Conservation (phyloP, 2,888 invertebrate species). For the Tupiocoris notatus region DNA sequence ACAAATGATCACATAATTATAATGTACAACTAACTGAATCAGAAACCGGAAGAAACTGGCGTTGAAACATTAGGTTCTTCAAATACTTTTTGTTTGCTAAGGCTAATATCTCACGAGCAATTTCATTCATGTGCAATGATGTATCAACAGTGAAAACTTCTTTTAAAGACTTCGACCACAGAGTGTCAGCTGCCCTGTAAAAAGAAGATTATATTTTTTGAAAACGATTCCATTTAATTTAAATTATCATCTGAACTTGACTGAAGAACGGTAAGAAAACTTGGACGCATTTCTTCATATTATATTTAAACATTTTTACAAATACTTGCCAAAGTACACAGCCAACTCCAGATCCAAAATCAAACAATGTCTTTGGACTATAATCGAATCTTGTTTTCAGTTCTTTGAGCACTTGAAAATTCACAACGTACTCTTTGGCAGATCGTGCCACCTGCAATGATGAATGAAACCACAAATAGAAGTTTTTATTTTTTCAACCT, state of each 20-base stretch:
- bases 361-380: slow-evolving; percentile 74
- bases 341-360: slow-evolving; percentile 90
- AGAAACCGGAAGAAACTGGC: slow-evolving; percentile 77
- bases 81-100: neutral
- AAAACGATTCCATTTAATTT: too few relatives aligned
- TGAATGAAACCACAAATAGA: too few relatives aligned
- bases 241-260: too few relatives aligned
- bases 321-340: slow-evolving; percentile 70
- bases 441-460: slow-evolving; percentile 63
- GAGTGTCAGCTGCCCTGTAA: slow-evolving; percentile 70
- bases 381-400: slow-evolving; percentile 65
- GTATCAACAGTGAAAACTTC: slow-evolving; percentile 86
- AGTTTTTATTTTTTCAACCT: too few relatives aligned
- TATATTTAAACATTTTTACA: too few relatives aligned
- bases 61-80: slow-evolving; percentile 48
- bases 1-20: too few relatives aligned
- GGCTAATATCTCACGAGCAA: slow-evolving; percentile 59
- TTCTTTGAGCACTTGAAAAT: slow-evolving; percentile 71
- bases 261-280: too few relatives aligned
- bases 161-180: slow-evolving; percentile 69
- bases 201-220: too few relatives aligned
- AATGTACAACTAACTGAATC: slow-evolving; percentile 50
- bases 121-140: slow-evolving; percentile 77
- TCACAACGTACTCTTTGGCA: slow-evolving; percentile 72
- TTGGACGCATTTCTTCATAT: too few relatives aligned